Conservation (phyloP, 2,888 invertebrate species). For the Atherix ibis region DNA sequence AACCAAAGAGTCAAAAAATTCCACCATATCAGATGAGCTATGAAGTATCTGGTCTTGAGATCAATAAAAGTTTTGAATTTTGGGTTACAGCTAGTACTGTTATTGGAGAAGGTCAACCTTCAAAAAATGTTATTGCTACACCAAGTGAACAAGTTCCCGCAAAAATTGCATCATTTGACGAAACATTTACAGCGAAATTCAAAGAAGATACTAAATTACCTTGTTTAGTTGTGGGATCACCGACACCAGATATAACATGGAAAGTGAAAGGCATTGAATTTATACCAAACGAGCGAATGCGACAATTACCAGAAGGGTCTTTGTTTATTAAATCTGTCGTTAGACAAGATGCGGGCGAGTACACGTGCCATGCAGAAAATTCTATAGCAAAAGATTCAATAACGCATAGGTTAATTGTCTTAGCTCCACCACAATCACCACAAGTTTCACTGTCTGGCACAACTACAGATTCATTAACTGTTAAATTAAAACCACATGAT, state of each 20-base stretch:
- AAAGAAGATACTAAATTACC: conserved; percentile 84
- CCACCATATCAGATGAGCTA: conserved; percentile 74
- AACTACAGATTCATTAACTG: conserved; percentile 57
- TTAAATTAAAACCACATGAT: conserved; percentile 55
- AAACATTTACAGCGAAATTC: conserved; percentile 80
- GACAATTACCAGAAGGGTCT: conserved; percentile 78
- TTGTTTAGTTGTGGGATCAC: conserved; percentile 82
- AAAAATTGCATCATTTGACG: conserved; percentile 88
- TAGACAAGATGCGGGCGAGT: conserved; percentile 83
- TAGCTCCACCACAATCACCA: conserved; percentile 62
- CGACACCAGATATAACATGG: conserved; percentile 80
- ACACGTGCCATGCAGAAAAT: conserved; percentile 85
- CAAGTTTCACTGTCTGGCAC: conserved; percentile 58
- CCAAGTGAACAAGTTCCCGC: conserved; percentile 71
- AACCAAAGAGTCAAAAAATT: conserved; percentile 60
- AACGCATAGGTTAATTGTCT: conserved; percentile 71
- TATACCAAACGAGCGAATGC: conserved; percentile 64
- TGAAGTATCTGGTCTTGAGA: conserved; percentile 69
- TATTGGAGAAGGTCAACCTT: conserved; percentile 85
- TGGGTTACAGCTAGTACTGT: conserved; percentile 90
- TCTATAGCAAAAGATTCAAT: conserved; percentile 85
- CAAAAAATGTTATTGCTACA: conserved; percentile 70
- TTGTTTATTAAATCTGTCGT: conserved; percentile 79
- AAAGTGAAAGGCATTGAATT: conserved; percentile 68
- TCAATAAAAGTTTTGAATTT: conserved; percentile 74